These are phyloP conservation scores for Habropoda laboriosa DNA, from an alignment of 1,140 invertebrate species.

Conservation along the genomic window DNA sequence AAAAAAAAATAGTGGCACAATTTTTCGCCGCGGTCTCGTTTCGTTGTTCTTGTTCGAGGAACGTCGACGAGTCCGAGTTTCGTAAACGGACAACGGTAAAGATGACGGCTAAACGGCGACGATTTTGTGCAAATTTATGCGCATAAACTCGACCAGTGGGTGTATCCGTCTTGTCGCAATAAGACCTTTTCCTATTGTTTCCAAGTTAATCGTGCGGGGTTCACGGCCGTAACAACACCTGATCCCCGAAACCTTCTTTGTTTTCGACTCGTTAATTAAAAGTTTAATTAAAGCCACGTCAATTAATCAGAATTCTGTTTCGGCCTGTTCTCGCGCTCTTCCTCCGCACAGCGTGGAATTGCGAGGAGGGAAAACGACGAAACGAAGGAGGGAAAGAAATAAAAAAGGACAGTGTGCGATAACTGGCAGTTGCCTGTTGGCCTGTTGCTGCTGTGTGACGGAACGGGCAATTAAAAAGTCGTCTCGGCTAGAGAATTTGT, in stretches of 20 bases:
- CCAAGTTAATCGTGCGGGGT: slow-evolving; percentile 54
- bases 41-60: not conserved
- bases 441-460: slow-evolving; percentile 33
- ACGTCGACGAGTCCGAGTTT: not conserved
- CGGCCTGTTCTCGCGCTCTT: slow-evolving; percentile 5
- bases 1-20: no score
- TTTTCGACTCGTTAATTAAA: slow-evolving; percentile 64
- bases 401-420: not conserved
- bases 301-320: slow-evolving; percentile 67
- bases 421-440: slow-evolving; percentile 31
- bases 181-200: slow-evolving; percentile 25
- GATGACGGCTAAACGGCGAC: slow-evolving; percentile 33
- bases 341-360: not conserved
- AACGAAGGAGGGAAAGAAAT: not conserved
- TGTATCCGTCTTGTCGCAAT: slow-evolving; percentile 6
- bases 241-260: slow-evolving; percentile 44
- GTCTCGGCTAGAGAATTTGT: slow-evolving; percentile 19
- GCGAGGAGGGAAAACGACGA: not conserved
- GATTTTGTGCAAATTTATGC: slow-evolving; percentile 59
- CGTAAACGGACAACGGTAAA: not conserved
- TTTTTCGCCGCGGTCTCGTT: not conserved
- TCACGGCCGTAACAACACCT: slow-evolving; percentile 30
- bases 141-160: slow-evolving; percentile 38
- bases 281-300: slow-evolving; percentile 65
- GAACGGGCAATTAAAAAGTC: slow-evolving; percentile 53